Conservation (phyloP, 2,888 invertebrate species). For the Hemithea aestivaria region DNA sequence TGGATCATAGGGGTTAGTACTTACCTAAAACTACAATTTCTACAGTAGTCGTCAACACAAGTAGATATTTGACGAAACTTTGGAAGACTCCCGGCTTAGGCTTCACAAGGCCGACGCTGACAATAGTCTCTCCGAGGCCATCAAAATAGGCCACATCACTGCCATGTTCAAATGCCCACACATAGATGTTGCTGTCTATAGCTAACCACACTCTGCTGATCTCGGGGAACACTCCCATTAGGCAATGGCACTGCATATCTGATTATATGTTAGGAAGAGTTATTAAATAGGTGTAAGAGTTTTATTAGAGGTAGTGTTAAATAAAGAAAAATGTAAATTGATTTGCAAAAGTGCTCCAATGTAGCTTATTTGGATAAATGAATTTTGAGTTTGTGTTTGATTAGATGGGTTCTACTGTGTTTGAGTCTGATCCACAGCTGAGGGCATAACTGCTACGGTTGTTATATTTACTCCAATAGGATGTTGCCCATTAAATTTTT, state of each 20-base stretch:
- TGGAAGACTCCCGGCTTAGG: constrained; percentile 95
- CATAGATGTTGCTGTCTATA: constrained; percentile 98
- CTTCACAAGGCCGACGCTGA: constrained; percentile 93
- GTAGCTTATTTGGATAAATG: no score
- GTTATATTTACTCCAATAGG: no score
- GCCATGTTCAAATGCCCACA: constrained; percentile 98
- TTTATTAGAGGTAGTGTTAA: no score
- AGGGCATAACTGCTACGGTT: no score
- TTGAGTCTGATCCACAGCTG: no score
- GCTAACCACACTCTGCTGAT: constrained; percentile 98
- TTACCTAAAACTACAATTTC: constrained; percentile 95
- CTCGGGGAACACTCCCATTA: constrained; percentile 98
- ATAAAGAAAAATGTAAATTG: no score
- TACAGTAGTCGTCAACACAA: constrained; percentile 95
- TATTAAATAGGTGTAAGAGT: no score
- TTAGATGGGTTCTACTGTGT: no score
- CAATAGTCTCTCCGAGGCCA: constrained; percentile 95
- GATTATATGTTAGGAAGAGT: constrained; percentile 36
- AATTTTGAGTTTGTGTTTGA: no score
- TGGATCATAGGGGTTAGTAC: no score
- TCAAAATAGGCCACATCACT: constrained; percentile 98
- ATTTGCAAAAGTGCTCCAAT: no score
- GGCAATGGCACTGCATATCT: constrained; percentile 97
- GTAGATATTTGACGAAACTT: constrained; percentile 91
- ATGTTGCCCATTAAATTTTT: no score